Evolutionary conservation across 2,797 vertebrate genomes (phyloP), one percentile per base, ranked within the genome.

Genomic region (Semotilus atromaculatus): DNA sequence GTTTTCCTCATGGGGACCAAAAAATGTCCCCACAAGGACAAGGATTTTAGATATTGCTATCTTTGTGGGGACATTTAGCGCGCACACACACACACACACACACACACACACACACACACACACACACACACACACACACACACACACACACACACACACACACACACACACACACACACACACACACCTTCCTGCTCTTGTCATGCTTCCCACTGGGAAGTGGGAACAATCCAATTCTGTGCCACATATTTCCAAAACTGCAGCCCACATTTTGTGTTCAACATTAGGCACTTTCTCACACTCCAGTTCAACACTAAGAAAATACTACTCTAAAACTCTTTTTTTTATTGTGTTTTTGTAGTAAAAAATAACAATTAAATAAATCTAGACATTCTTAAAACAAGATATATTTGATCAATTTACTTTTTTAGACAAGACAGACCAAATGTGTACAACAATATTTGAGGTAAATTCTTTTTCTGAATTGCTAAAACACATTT

Each of bases 171-270:
- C 7, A 4, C 13, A 16, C 60, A 11, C 38, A 36, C 38, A 26
- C 29, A 29, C 60, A 16, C 11, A 14, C 34, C 51, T 70, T 51
- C 16, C n/a, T 68, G 8, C 36, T 84, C 45, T 62, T 83, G 38
- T 18, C 62, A 70, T 84, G n/a, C 67, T 75, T 85, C 83, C 83
- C 62, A 76, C 76, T 83, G 83, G 79, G 78, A 80, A 76, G 71
- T 83, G 83, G 79, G 78, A 80, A 82, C 64, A 86, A 82, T 86
- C 85, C 71, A 86, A 73, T 87, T 88, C 70, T 82, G 45, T 85
- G 80, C 62, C 86, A 87, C 51, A 80, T 36, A 85, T 85, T 80
- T 80, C 36, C 43, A 85, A 82, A 87, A 75, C 78, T 83, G 66
- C 78, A 87, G 73, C 88, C 80, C 70, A 76, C 81, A 71, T 85